Base-by-base conservation (phyloP, 2,797 vertebrate genomes). In the Enteromius fasciolatus region DNA sequence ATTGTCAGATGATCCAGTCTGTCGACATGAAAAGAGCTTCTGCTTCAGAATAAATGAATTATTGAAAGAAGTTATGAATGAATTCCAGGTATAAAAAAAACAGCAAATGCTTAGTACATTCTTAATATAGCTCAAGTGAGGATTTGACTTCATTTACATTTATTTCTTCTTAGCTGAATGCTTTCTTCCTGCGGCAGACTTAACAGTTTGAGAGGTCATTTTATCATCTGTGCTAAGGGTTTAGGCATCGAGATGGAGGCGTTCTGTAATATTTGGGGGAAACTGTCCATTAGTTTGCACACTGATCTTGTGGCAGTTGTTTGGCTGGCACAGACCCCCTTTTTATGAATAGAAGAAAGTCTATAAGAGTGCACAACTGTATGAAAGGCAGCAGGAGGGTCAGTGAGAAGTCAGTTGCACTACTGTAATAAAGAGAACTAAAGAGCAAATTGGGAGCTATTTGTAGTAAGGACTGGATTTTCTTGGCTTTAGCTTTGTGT, bases 401-500 rank as follows among this genome's bases (percentile, higher is more conserved):
- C 52, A 61, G 25, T 39, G 23, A 61, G 5, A 73, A 39, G 23
- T 33, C 23, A 69, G 78, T 31, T 5, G 18, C 18, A 33, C 25
- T 39, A 18, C 31, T 17, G 31, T 75, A 64, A 74, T 64, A 75
- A 74, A 74, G 48, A 44, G 12, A 80, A 63, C 54, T 72, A 63
- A 50, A 74, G 28, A 17, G 15, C n/a, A 81, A 48, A 73, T 64
- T 81, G 63, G 12, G 25, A 73, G 28, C 79, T 64, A 74, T 81
- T 74, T 73, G 41, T 48, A 61, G 41, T 20, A 50, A 36, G 20
- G 41, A 5, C 48, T 23, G 31, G 15, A 39, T 69, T 79, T 57
- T 46, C 50, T 23, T 79, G 46, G 54, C 57, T 36, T 50, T 28
- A 33, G 68, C 54, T 75, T 61, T 28, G 28, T 63, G 46, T 67